Conservation (phyloP, 1,140 invertebrate genomes). For the Drosophila kanapiae region DNA sequence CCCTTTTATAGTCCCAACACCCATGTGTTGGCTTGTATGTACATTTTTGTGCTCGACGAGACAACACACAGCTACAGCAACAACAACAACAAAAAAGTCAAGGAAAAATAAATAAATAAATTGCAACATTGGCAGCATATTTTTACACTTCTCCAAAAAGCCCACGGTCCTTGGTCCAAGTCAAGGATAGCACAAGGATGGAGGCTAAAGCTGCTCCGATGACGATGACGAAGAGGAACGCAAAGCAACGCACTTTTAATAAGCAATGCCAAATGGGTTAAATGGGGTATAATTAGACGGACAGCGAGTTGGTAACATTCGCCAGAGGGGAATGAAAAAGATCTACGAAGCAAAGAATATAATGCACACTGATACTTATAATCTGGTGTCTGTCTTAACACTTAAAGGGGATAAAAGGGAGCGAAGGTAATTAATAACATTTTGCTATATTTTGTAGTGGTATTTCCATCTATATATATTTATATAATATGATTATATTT, state of each 20-base stretch:
- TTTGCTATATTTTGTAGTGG: too few relatives aligned
- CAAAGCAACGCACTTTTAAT: slow-evolving; percentile 65
- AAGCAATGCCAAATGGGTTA: slow-evolving; percentile 47
- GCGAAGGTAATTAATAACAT: too few relatives aligned
- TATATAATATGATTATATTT: not conserved
- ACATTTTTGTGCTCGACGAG: slow-evolving; percentile 76
- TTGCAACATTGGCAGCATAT: slow-evolving; percentile 83
- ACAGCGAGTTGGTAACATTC: slow-evolving; percentile 61
- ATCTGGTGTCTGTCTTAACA: slow-evolving; percentile 8
- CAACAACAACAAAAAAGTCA: slow-evolving; percentile 43
- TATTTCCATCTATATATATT: not conserved
- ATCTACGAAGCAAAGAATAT: slow-evolving; percentile 2
- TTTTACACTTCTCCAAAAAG: slow-evolving; percentile 79
- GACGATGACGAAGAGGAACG: slow-evolving; percentile 33
- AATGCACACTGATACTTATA: slow-evolving; percentile 18
- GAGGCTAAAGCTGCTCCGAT: slow-evolving; percentile 9
- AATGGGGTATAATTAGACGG: slow-evolving; percentile 59
- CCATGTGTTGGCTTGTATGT: slow-evolving; percentile 63
- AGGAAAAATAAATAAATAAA: slow-evolving; percentile 83
- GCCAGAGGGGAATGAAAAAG: slow-evolving; percentile 7
- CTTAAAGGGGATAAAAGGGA: not conserved
- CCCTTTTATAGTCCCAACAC: slow-evolving; percentile 18
- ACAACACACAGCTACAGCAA: slow-evolving; percentile 34
- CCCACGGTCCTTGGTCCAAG: slow-evolving; percentile 64
- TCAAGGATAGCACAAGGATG: slow-evolving; percentile 30